Base-by-base conservation (phyloP, 2,113 vertebrate genomes). In the Myrmecophaga tridactyla region DNA sequence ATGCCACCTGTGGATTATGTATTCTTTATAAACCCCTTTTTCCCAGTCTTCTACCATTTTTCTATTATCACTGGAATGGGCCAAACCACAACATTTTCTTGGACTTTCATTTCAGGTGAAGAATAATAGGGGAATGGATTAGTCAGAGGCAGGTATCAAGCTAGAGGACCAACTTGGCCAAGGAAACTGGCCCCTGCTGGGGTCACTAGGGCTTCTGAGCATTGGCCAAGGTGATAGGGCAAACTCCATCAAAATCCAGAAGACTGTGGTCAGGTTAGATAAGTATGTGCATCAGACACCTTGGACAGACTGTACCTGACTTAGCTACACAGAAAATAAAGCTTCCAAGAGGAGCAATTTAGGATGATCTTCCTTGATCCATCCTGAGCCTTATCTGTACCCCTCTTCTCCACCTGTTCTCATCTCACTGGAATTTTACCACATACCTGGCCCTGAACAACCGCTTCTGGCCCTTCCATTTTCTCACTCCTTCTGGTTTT, bases 341-440 rank as follows among this genome's bases (percentile, higher is more conserved):
- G 53, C 18, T 11, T 31, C 11, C 4, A 3, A 17, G 6, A 23
- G 51, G 4, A 34, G 43, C 12, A 27, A 31, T 51, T 82, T 3
- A 51, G 53, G 29, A 58, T 31, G 6, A 17, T 70, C 4, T 27
- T 7, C 29, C 84, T 34, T 14, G 15, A 53, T 9, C 21, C 3
- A 0, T 17, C 8, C 25, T 3, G 7, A 17, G 25, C 1, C 2
- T 25, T 14, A 58, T 36, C 36, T 1, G 3, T 27, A 4, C 23
- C 63, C 8, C 36, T n/a, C 13, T 39, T 29, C 7, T 4, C 7
- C 1, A 10, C 39, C 82, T n/a, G 27, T 63, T 31, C 43, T 84
- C 18, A 18, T 21, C 18, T 9, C 4, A 17, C 46, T 43, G 13
- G 69, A 56, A 21, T 23, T 13, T 27, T 53, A 36, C 23, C 41